These are phyloP conservation scores for Neosalanx taihuensis DNA, from an alignment of 2,797 vertebrate species.

Conservation along the genomic window DNA sequence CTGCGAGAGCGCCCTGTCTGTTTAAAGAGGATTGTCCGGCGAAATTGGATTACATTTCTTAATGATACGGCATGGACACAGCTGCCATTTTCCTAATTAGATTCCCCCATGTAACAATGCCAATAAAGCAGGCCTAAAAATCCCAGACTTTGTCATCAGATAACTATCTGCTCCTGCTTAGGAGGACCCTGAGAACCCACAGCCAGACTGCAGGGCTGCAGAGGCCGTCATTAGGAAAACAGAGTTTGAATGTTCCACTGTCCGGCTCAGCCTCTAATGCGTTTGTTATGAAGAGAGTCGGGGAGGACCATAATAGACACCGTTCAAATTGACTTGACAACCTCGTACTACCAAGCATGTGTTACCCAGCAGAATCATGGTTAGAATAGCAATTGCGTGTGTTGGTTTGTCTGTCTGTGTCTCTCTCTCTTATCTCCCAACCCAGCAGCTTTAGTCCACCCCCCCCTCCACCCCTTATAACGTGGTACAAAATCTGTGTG, in stretches of 20 bases:
- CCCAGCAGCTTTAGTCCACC: constrained; percentile 2
- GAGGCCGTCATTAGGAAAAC: not conserved
- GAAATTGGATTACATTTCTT: constrained; percentile 72
- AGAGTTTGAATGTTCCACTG: not conserved
- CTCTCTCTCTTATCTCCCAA: constrained; percentile 1
- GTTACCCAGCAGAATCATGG: too few relatives aligned
- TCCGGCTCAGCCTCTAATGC: too few relatives aligned
- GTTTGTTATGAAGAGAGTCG: too few relatives aligned
- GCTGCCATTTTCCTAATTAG: constrained; percentile 73
- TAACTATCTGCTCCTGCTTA: constrained; percentile 55
- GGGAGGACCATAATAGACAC: too few relatives aligned
- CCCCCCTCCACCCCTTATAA: constrained; percentile 37
- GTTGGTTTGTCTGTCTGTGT: constrained; percentile 9
- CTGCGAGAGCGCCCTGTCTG: constrained; percentile 50
- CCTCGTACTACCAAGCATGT: too few relatives aligned
- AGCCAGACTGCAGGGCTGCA: too few relatives aligned
- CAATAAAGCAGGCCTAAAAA: constrained; percentile 67
- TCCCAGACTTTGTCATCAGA: constrained; percentile 59
- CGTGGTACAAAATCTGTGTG: constrained; percentile 50
- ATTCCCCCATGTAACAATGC: constrained; percentile 66
- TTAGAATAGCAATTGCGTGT: not conserved
- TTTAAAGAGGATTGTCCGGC: constrained; percentile 63
- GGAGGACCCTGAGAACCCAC: not conserved
- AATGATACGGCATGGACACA: constrained; percentile 69
- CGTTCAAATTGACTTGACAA: not conserved